Base-by-base conservation (phyloP, 2,888 invertebrate species). In the Andrena flavipes region DNA sequence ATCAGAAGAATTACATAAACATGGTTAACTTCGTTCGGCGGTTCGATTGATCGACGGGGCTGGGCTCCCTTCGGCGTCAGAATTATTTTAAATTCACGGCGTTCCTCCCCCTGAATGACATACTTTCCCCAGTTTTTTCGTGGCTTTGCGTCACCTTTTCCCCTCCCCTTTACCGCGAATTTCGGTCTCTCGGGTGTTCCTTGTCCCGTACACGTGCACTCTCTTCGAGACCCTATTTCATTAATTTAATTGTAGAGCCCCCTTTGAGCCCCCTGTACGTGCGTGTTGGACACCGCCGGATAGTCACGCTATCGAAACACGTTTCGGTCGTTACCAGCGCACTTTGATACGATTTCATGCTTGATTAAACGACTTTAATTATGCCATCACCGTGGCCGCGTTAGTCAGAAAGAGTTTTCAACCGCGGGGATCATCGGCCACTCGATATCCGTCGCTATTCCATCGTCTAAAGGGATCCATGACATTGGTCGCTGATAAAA, bases 231-330 rank as follows among this genome's bases (percentile, higher is more conserved):
- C 35, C 71, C 30, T 49, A 81, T 88, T 88, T 83, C 86, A 89
- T 89, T 88, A 89, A 85, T 76, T 84, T 86, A 85, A 90, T 90
- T 85, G 85, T 80, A 76, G 78, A 76, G 82, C 80, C 70, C 33
- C 67, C 69, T 82, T 79, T 67, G 67, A 59, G 75, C 72, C 35
- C 30, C 13, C 16, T 35, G 26, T 59, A 71, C 20, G 29, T n/a
- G 35, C 54, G 72, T 73, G n/a, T 16, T 23, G 10, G 29, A n/a
- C 54, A 65, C 60, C 60, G 59, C 1, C 54, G 54, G 59, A 49
- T 33, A 70, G 86, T 87, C 87, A 84, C 87, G 87, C 78, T 49
- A 86, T 74, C 48, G 73, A 67, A 76, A 76, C 70, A 68, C 67
- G 59, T 76, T 84, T 33, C 76, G 26, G 42, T 68, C 68, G 74